Evolutionary conservation across 2,113 vertebrate genomes (phyloP).

Genomic region (Gobiocypris rarus): DNA sequence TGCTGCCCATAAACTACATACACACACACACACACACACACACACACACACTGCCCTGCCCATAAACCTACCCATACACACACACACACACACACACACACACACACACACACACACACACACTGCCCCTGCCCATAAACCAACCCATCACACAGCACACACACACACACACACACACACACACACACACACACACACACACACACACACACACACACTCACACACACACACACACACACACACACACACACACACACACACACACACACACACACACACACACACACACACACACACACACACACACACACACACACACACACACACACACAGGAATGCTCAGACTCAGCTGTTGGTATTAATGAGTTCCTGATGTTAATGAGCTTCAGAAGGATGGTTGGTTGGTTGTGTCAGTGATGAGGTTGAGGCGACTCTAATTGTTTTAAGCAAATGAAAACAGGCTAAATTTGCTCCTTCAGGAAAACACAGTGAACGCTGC

Average conservation of each 20-base stretch:
- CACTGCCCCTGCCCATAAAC: no score
- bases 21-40: no score
- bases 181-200: conserved; percentile 15
- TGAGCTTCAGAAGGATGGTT: conserved; percentile 68
- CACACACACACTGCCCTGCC: no score
- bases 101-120: no score
- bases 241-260: background rate
- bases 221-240: no score
- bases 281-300: background rate
- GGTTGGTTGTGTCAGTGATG: conserved; percentile 61
- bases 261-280: background rate
- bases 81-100: no score
- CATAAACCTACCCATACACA: no score
- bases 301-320: background rate
- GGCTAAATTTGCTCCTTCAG: conserved; percentile 37
- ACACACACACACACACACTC: background rate
- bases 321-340: conserved; percentile 26
- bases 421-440: conserved; percentile 60
- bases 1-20: no score
- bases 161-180: no score
- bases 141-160: no score
- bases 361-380: conserved; percentile 71
- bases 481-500: background rate
- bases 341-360: conserved; percentile 20
- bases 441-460: conserved; percentile 63